Base-by-base conservation (phyloP, 2,888 invertebrate genomes). In the Sabatieria punctata region DNA sequence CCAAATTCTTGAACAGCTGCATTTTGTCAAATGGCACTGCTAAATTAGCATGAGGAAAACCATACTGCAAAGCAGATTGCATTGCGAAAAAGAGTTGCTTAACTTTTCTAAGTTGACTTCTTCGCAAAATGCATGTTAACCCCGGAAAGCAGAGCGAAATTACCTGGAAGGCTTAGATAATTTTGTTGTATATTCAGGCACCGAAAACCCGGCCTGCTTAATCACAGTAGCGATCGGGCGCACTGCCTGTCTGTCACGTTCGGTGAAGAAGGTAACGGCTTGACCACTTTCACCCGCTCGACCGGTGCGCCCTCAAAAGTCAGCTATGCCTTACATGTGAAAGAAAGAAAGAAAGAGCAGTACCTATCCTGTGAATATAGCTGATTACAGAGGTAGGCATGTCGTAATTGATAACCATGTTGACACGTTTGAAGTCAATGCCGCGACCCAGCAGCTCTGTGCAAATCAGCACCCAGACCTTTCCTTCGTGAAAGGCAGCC, bases 391-490 rank as follows among this genome's bases (percentile, higher is more conserved):
- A 79, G 0, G 82, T 79, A 19, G 95, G 95, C 67, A 95, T 86
- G 72, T 97, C 95, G 65, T 89, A 97, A 73, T 97, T 97, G 54
- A 97, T 74, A 26, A 97, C 91, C 25, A 95, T 73, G 72, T 86
- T 89, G 41, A 97, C 86, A 1, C 88, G 88, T 60, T 85, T 85
- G 69, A 93, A 93, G 71, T 93, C 91, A 54, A 93, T 82, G 54
- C 93, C 93, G 54, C 93, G 77, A 0, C 85, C 82, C 85, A 93
- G 82, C 54, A 93, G 73, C 68, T 93, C 91, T 1, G 93, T 93
- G 68, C 89, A 91, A 56, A 93, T 82, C 46, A 93, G 71, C 46
- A 91, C 79, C 89, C 89, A 91, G 55, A 88, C 81, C 66, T 80
- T 79, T 0, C 91, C 89, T 64, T 81, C 78, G 40, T 89, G 78